Conservation (phyloP, 2,888 invertebrate species). For the Rhamphomyia laevipes region DNA sequence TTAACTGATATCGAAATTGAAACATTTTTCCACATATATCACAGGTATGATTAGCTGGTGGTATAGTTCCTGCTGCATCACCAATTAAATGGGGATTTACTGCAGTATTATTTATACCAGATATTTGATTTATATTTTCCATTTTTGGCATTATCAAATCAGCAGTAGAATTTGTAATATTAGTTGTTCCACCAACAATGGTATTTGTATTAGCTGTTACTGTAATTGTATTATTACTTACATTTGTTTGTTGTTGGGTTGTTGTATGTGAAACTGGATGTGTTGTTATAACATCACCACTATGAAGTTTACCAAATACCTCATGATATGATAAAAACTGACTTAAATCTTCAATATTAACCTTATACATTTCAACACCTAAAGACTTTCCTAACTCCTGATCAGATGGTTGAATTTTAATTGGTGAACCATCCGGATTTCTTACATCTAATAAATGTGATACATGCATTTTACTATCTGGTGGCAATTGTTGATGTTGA, state of each 20-base stretch:
- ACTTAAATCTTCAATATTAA: constrained; percentile 71
- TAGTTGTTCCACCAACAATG: constrained; percentile 19
- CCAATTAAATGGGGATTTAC: constrained; percentile 49
- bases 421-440: constrained; percentile 58
- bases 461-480: constrained; percentile 14
- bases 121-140: constrained; percentile 23
- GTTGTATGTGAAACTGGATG: constrained; percentile 33
- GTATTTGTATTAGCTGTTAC: constrained; percentile 14
- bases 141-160: constrained; percentile 36
- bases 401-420: constrained; percentile 48
- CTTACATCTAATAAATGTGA: constrained; percentile 45
- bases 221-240: constrained; percentile 16
- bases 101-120: constrained; percentile 29
- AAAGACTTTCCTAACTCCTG: constrained; percentile 47
- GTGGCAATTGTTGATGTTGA: constrained; percentile 8
- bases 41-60: constrained; percentile 52
- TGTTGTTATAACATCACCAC: constrained; percentile 37
- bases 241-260: constrained; percentile 25
- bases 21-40: constrained; percentile 80
- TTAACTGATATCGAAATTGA: constrained; percentile 76
- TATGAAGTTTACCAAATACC: constrained; percentile 59
- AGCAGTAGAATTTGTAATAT: constrained; percentile 19
- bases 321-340: constrained; percentile 77
- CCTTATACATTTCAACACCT: constrained; percentile 61
- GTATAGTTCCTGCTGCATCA: constrained; percentile 37